Evolutionary conservation across 1,140 invertebrate species (phyloP), one percentile per base, ranked within the genome.

Genomic region (Potamilus streckersoni): DNA sequence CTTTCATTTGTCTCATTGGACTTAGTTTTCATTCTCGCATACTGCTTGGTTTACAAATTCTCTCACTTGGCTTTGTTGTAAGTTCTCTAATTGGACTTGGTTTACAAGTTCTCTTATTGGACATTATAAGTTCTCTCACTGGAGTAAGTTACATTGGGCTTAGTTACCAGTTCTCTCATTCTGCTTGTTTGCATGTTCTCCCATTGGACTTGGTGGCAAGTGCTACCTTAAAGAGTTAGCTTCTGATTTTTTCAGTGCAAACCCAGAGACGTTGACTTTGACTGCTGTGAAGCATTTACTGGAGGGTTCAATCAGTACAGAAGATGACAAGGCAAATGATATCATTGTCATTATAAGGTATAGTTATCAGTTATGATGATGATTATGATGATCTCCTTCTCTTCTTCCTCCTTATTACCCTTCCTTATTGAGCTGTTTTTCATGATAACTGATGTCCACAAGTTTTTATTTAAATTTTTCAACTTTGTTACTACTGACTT

Each of bases 231-330:
- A 20, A 17, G 23, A 16, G 13, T 56, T 31, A 49, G 59, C 67
- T 69, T 13, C 65, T 68, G 69, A 74, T 67, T 64, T 63, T 79
- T 76, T 17, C 76, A 88, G 87, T 49, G 82, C 65, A 55, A 85
- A 85, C 60, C 89, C 90, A 49, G 73, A 79, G 27, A 77, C 88
- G n/a, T 79, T 92, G 4, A 87, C 84, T 19, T 76, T 92, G 58
- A 87, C 86, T 55, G 91, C 91, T 31, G 82, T 87, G 14, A 84
- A 86, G 55, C 91, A 92, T 82, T 78, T 86, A 23, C 76, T 89
- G 14, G 79, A 83, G 20, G 87, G 88, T 38, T 72, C 65, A 15
- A 76, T 90, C 15, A 80, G 57, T 13, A 85, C 88, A 57, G 78
- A 86, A 56, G 74, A 84, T 27, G 38, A 49, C 38, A 67, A 80